These are phyloP conservation scores for Proisotoma minuta DNA, from an alignment of 2,888 invertebrate species.

Conservation along the genomic window DNA sequence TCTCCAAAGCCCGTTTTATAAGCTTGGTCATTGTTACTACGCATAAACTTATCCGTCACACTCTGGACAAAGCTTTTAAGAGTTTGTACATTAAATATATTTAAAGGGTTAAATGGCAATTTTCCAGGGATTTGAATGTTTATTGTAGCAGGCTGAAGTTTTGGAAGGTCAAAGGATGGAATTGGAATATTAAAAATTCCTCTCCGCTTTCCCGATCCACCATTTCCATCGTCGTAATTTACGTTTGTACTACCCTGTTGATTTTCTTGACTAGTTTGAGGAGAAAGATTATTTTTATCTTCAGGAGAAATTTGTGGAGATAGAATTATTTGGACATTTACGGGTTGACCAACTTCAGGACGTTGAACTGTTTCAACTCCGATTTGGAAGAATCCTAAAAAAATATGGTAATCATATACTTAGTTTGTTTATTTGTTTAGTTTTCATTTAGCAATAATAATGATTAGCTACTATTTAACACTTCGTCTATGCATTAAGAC, in stretches of 20 bases:
- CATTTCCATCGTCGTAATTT: not conserved
- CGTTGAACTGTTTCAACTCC: conserved; percentile 32
- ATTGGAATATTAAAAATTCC: conserved; percentile 28
- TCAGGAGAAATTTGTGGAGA: conserved; percentile 19
- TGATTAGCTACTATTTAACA: no score
- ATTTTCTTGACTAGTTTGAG: not conserved
- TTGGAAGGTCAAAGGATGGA: conserved; percentile 2
- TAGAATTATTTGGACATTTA: conserved; percentile 34
- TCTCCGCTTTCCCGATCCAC: conserved; percentile 23
- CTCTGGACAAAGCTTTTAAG: conserved; percentile 32
- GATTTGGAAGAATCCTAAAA: conserved; percentile 31
- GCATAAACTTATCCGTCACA: conserved; percentile 28
- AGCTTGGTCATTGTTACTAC: conserved; percentile 11
- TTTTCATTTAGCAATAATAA: no score
- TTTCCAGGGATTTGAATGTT: conserved; percentile 36
- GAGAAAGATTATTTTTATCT: no score
- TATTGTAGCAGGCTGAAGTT: conserved; percentile 25
- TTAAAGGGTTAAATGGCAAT: conserved; percentile 35
- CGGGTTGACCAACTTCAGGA: conserved; percentile 29
- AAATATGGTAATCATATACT: not conserved
- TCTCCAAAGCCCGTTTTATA: conserved; percentile 29
- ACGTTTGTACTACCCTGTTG: not conserved
- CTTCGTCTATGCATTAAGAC: no score
- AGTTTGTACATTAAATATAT: conserved; percentile 30
- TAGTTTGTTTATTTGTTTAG: no score